Evolutionary conservation across 2,888 invertebrate genomes (phyloP), one percentile per base, ranked within the genome.

Genomic region (Odontocolon sp.): DNA sequence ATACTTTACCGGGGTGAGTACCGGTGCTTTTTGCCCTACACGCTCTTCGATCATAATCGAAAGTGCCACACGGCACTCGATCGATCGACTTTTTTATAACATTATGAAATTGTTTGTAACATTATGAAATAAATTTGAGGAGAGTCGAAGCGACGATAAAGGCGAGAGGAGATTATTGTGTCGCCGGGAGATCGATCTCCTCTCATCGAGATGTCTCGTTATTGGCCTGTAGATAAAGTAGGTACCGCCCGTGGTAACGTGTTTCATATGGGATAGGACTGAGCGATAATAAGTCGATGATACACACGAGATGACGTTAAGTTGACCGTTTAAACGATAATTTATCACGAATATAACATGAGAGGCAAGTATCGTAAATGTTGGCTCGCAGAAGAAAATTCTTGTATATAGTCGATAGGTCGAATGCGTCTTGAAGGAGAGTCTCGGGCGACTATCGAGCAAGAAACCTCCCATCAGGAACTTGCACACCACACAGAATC

Each of bases 21-120:
- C 75, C 71, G 79, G 68, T 26, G 18, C 56, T 31, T 72, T 59
- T 59, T 50, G 33, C 45, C 59, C 56, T 80, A 63, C 80, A 77
- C 77, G 63, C 52, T 42, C 67, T 38, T 76, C 82, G 86, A 86
- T 85, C 83, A 84, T 86, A 86, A 87, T 87, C 87, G 82, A 78
- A 70, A 71, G 70, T 28, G 67, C 33, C 50, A 72, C 67, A 75
- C 81, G 82, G n/a, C n/a, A 82, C 81, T 86, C 85, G n/a, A 85
- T 86, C 86, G 83, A 83, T 82, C 81, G 76, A 78, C 66, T 74
- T 82, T 80, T 81, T 80, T 81, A 69, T 66, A 42, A 28, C 40
- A 31, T 28, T 6, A 40, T 38, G 47, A n/a, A n/a, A n/a, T n/a
- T n/a, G n/a, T n/a, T n/a, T n/a, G n/a, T n/a, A n/a, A n/a, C n/a